Evolutionary conservation across 2,113 vertebrate genomes (phyloP).

Genomic region (Coryphaenoides rupestris): DNA sequence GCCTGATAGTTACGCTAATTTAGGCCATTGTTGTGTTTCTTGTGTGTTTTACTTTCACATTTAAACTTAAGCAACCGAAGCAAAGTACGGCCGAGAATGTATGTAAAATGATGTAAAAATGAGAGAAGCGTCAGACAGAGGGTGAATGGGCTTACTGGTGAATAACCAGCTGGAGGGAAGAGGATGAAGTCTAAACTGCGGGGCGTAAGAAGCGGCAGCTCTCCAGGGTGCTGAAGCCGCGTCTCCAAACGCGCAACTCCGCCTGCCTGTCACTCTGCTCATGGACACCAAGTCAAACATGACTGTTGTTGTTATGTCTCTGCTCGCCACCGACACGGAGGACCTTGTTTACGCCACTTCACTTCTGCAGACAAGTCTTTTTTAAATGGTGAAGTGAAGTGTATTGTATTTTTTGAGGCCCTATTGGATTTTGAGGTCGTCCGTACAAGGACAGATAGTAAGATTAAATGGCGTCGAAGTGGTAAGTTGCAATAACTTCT

Average conservation of each 20-base stretch:
- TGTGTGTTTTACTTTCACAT: no score
- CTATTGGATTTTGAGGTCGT: constrained; percentile 21
- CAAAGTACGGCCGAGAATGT: no score
- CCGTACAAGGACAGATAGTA: constrained; percentile 22
- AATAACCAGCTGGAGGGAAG: no score
- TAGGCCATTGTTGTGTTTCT: no score
- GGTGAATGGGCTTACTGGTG: no score
- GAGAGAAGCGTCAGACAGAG: no score
- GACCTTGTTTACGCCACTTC: not conserved
- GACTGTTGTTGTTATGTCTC: constrained; percentile 34
- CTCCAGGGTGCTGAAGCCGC: constrained; percentile 79
- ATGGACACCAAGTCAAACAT: constrained; percentile 20
- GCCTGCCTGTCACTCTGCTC: constrained; percentile 34
- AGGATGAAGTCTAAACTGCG: constrained; percentile 35
- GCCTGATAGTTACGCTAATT: no score
- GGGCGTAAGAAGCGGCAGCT: constrained; percentile 67
- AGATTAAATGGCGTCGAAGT: constrained; percentile 1
- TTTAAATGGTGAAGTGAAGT: constrained; percentile 25
- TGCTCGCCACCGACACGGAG: constrained; percentile 7
- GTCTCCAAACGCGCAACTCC: constrained; percentile 33
- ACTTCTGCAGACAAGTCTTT: no score
- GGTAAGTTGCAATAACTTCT: constrained; percentile 35
- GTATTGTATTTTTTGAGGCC: not conserved
- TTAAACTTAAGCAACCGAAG: no score
- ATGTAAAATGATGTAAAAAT: no score